Base-by-base conservation (phyloP, 1,140 invertebrate species). In the Panulirus ornatus region DNA sequence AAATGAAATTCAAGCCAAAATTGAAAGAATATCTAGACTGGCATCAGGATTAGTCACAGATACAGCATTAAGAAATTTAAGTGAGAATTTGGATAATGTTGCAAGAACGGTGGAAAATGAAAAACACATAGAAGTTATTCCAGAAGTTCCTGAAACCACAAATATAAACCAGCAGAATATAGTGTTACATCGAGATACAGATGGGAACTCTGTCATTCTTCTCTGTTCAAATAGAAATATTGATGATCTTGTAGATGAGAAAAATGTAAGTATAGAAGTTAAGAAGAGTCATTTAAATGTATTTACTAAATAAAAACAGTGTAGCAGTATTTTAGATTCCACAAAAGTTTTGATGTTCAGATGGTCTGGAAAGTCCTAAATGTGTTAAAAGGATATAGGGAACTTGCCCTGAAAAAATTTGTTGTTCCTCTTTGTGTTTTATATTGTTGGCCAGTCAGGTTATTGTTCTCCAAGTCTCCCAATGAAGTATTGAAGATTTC, bases 171-270 rank as follows among this genome's bases (percentile, higher is more conserved):
- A 85, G 11, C 84, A 86, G 51, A 86, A 76, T 58, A 58, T 76
- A 40, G 22, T 58, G 6, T 34, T 86, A 16, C 73, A 76, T 40
- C 47, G 78, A 27, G 84, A 86, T 27, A 38, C 47, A 38, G 73
- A 71, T 51, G 71, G 84, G 16, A 86, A 86, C 73, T 54, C 84
- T 38, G 47, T 75, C 22, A 19, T 76, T 11, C 84, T 86, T 14
- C 38, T 76, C 14, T 86, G 84, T 42, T 76, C 84, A n/a, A 38
- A 75, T 22, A 76, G 38, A 42, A 58, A 76, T 58, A 75, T 86
- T 86, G 71, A 85, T 9, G 71, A 86, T 51, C 22, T 86, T 38
- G 30, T 76, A 42, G 19, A 8, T 27, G n/a, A 44, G 19, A 70
- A 42, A 42, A 70, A 71, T 66, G 16, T 66, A 27, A 66, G 30